phyloP scores from a whole-genome alignment of 2,797 vertebrate species.

The Karalla daura region DNA sequence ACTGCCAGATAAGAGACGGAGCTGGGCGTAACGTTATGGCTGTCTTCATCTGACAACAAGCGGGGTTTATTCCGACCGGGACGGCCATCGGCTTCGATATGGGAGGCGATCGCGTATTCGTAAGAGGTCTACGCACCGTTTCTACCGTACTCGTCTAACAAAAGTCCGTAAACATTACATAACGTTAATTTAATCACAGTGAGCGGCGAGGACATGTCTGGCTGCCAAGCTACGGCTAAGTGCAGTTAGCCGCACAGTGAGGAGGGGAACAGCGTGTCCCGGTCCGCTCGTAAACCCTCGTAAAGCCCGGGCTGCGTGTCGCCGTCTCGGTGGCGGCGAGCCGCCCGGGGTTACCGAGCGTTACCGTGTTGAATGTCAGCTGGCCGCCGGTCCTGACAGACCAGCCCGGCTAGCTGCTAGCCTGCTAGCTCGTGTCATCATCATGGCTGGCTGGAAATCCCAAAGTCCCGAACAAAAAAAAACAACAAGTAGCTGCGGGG shows the following conservation, averaged over 20 bases:
- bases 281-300: no score
- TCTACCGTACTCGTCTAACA: background rate
- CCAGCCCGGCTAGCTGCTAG: constrained; percentile 62
- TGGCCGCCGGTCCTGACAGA: constrained; percentile 37
- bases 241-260: constrained; percentile 14
- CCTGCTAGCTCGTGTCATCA: constrained; percentile 65
- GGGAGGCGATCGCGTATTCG: background rate
- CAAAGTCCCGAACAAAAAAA: constrained; percentile 52
- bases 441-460: constrained; percentile 63
- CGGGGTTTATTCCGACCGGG: background rate
- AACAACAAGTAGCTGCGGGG: background rate
- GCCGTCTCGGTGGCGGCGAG: background rate
- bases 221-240: constrained; percentile 53
- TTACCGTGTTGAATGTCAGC: constrained; percentile 69
- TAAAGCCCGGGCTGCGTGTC: no score
- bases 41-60: background rate
- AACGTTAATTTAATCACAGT: no score
- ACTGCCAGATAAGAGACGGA: background rate
- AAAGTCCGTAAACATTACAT: constrained; percentile 40
- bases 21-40: background rate
- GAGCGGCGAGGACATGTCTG: constrained; percentile 10
- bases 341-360: constrained; percentile 21
- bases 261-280: background rate
- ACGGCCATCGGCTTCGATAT: background rate
- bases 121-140: background rate